Percentiles rank a stretch among this genome's conserved stretches.
Conservation (phyloP, 2,888 invertebrate species). For the Iselma pallidipennis region DNA sequence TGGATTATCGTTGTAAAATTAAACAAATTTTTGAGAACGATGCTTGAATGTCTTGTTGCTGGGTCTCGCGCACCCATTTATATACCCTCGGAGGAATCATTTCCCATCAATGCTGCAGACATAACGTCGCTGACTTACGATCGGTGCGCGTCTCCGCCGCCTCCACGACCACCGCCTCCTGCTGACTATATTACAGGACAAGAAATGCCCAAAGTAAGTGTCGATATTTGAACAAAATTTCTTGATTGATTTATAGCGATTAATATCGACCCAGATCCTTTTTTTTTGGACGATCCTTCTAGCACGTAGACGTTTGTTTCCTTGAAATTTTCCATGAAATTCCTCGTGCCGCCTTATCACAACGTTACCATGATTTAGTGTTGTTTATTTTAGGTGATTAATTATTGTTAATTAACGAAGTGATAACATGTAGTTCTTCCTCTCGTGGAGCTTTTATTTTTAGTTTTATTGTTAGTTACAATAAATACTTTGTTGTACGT, state of each 20-base stretch:
- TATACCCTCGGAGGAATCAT: slow-evolving; percentile 42
- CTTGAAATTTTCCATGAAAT: slow-evolving; percentile 8
- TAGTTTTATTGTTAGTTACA: no score
- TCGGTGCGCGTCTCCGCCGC: slow-evolving; percentile 44
- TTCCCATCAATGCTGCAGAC: slow-evolving; percentile 25
- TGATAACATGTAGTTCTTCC: no score
- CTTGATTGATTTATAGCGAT: slow-evolving; percentile 8
- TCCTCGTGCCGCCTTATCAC: neutral
- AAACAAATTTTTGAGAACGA: slow-evolving; percentile 26
- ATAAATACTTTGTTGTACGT: no score
- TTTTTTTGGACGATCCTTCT: neutral
- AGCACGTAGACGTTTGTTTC: slow-evolving; percentile 9
- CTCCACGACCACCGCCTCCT: slow-evolving; percentile 44
- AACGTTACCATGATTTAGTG: neutral
- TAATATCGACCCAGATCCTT: slow-evolving; percentile 1
- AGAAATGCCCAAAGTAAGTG: slow-evolving; percentile 41
- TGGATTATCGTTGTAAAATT: neutral
- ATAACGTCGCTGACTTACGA: slow-evolving; percentile 44
- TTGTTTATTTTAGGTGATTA: neutral
- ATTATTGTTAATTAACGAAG: neutral
- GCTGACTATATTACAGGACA: slow-evolving; percentile 28
- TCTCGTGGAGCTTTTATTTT: no score
- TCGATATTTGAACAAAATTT: slow-evolving; percentile 3
- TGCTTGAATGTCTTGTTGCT: slow-evolving; percentile 46
- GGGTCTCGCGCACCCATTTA: slow-evolving; percentile 54